These are phyloP conservation scores for Romanogobio albipinnatus DNA, from an alignment of 2,113 vertebrate genomes.

Conservation along the genomic window DNA sequence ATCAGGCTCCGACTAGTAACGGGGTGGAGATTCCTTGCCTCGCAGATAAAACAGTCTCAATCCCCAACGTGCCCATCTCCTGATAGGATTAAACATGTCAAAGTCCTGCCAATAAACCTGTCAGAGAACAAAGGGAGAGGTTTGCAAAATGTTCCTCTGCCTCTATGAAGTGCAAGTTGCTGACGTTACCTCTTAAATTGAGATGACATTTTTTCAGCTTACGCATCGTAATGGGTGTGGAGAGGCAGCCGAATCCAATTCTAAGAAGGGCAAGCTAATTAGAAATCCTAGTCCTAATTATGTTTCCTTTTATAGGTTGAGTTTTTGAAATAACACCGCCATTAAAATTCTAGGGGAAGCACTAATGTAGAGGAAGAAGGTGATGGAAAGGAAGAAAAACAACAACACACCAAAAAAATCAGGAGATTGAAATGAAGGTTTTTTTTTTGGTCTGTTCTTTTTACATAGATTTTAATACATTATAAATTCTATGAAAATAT, in stretches of 20 bases:
- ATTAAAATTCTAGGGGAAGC: constrained; percentile 35
- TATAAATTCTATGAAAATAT: neutral
- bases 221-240: constrained; percentile 28
- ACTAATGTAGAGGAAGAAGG: constrained; percentile 8
- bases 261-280: constrained; percentile 47
- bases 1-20: constrained; percentile 40
- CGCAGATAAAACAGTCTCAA: constrained; percentile 49
- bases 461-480: neutral
- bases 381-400: neutral
- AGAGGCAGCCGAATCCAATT: constrained; percentile 37
- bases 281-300: constrained; percentile 43
- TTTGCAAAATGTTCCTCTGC: constrained; percentile 33
- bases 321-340: constrained; percentile 30
- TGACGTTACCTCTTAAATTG: constrained; percentile 46
- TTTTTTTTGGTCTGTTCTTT: neutral
- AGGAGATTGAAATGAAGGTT: neutral
- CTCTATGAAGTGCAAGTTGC: constrained; percentile 43
- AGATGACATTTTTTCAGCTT: constrained; percentile 42
- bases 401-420: neutral
- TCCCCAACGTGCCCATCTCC: constrained; percentile 49
- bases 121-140: constrained; percentile 55
- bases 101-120: constrained; percentile 58
- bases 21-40: constrained; percentile 42
- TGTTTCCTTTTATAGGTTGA: constrained; percentile 39
- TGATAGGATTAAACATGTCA: constrained; percentile 57